phyloP scores from a whole-genome alignment of 2,113 vertebrate species.

The Dryoscopus gambensis region DNA sequence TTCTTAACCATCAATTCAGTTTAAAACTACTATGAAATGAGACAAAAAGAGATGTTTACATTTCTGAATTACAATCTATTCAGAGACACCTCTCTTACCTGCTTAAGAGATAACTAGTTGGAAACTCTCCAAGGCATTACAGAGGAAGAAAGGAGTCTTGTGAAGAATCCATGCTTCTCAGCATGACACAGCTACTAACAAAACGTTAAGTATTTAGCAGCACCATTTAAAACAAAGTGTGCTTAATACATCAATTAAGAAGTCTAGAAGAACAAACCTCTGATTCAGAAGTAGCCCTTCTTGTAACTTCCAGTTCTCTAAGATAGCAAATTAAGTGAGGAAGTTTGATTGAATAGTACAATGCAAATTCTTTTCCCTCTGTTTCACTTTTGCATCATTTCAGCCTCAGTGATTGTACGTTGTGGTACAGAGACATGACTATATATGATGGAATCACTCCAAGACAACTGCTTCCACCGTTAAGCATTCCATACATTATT shows the following conservation, averaged over 20 bases:
- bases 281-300: neutral
- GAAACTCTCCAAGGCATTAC: neutral
- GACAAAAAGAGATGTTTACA: neutral
- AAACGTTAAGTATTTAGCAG: neutral
- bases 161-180: neutral
- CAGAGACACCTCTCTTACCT: neutral
- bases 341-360: neutral
- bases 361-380: neutral
- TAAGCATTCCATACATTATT: neutral
- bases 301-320: neutral
- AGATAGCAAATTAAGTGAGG: neutral
- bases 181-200: neutral
- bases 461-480: neutral
- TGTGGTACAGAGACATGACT: neutral
- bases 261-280: neutral
- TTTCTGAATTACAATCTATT: neutral
- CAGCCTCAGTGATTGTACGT: neutral
- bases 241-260: neutral
- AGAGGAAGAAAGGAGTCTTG: neutral
- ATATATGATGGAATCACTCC: neutral
- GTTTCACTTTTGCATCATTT: neutral
- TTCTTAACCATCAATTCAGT: neutral
- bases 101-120: constrained; percentile 11
- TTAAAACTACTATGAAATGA: neutral
- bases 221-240: neutral